Conservation (phyloP, 2,797 vertebrate genomes). For the Bufotes viridis region DNA sequence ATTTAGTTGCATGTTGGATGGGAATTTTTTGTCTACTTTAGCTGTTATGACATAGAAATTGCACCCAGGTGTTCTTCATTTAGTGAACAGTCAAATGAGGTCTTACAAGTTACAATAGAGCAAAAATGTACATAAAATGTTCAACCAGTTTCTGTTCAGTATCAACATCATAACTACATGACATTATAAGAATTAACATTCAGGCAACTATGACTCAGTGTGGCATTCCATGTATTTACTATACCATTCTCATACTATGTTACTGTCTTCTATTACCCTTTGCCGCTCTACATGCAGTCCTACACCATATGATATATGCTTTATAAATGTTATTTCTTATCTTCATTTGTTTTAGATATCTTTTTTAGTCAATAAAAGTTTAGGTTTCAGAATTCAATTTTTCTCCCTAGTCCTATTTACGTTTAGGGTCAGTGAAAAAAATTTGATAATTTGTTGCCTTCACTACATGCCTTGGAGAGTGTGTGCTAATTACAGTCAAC, state of each 20-base stretch:
- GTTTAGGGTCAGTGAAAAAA: no score
- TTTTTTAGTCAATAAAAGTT: no score
- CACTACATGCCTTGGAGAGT: no score
- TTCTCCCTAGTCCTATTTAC: no score
- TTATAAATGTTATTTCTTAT: background rate
- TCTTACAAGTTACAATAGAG: constrained; percentile 15
- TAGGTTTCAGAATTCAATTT: no score
- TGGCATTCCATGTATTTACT: background rate
- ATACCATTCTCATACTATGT: background rate
- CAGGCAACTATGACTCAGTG: background rate
- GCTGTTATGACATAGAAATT: constrained; percentile 57
- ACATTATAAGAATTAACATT: background rate
- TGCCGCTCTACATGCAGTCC: background rate
- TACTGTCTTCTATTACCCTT: background rate
- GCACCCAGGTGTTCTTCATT: constrained; percentile 55
- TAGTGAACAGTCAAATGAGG: constrained; percentile 23
- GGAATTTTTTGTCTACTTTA: constrained; percentile 40
- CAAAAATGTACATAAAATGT: constrained; percentile 26
- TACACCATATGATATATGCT: background rate
- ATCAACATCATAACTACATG: constrained; percentile 11
- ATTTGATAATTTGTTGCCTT: no score
- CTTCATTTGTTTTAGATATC: no score
- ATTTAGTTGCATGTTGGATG: constrained; percentile 41
- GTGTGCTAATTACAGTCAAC: no score
- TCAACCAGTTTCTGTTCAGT: constrained; percentile 16